These are phyloP conservation scores for Neoarius graeffei DNA, from an alignment of 2,113 vertebrate genomes.

Conservation along the genomic window DNA sequence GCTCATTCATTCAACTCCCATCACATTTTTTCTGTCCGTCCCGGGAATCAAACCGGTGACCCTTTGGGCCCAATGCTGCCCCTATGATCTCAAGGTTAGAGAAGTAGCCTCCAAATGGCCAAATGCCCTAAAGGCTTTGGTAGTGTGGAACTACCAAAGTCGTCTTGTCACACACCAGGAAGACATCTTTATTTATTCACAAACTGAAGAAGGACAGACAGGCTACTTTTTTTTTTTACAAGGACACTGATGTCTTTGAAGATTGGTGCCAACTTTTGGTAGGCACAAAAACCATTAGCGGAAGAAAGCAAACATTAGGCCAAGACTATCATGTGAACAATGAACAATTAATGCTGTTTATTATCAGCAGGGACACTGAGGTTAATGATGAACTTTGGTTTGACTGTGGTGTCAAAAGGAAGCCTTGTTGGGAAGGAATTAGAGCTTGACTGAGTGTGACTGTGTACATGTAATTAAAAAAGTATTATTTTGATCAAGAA, in stretches of 20 bases:
- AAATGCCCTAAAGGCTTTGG: too few relatives aligned
- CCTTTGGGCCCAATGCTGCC: too few relatives aligned
- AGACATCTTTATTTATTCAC: not conserved
- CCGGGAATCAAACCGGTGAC: too few relatives aligned
- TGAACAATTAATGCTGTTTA: constrained; percentile 3
- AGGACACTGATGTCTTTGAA: not conserved
- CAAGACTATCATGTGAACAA: not conserved
- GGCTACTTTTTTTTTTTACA: not conserved
- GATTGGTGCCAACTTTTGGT: not conserved
- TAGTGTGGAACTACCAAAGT: not conserved
- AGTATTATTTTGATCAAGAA: not conserved
- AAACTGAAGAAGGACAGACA: not conserved
- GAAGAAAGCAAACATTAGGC: not conserved
- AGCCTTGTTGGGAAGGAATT: not conserved
- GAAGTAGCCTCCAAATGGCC: too few relatives aligned
- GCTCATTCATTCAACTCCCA: too few relatives aligned
- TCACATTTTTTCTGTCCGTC: too few relatives aligned
- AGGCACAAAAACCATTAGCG: not conserved
- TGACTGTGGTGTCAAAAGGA: not conserved
- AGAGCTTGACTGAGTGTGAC: not conserved
- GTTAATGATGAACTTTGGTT: not conserved
- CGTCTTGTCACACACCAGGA: not conserved
- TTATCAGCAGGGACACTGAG: not conserved
- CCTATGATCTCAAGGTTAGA: too few relatives aligned
- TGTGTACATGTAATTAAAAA: not conserved